Conservation (phyloP, 2,113 vertebrate species). For the Tinamus guttatus region DNA sequence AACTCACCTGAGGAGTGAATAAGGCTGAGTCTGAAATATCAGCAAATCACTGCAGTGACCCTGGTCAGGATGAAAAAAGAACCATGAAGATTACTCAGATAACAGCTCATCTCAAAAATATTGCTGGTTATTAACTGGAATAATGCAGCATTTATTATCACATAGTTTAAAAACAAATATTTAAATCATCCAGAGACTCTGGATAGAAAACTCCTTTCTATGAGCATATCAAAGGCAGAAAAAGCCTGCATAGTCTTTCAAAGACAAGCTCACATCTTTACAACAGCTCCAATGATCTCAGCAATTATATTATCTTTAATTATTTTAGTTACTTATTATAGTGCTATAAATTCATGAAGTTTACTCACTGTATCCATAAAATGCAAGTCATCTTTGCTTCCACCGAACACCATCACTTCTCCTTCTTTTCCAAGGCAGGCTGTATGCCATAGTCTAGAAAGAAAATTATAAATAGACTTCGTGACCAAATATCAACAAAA, state of each 20-base stretch:
- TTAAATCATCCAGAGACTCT: not conserved
- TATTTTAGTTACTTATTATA: not conserved
- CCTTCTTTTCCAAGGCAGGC: constrained; percentile 89
- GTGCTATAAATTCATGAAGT: not conserved
- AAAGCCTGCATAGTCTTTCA: not conserved
- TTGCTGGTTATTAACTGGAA: not conserved
- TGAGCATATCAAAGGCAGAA: not conserved
- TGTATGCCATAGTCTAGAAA: constrained; percentile 90
- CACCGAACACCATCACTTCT: constrained; percentile 94
- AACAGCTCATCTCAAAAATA: not conserved
- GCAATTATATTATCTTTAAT: not conserved
- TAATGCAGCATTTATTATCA: not conserved
- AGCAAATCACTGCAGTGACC: constrained; percentile 92
- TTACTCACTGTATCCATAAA: constrained; percentile 91
- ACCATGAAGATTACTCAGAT: not conserved
- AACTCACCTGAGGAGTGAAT: constrained; percentile 90
- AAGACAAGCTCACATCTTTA: not conserved
- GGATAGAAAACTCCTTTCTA: not conserved
- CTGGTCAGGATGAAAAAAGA: constrained; percentile 29
- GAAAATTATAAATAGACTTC: not conserved
- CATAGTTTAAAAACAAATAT: not conserved
- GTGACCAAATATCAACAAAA: not conserved
- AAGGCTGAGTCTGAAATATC: constrained; percentile 92
- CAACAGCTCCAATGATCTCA: not conserved
- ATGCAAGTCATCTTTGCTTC: constrained; percentile 93